phyloP scores from a whole-genome alignment of 2,113 vertebrate species.

The Sinocyclocheilus grahami region DNA sequence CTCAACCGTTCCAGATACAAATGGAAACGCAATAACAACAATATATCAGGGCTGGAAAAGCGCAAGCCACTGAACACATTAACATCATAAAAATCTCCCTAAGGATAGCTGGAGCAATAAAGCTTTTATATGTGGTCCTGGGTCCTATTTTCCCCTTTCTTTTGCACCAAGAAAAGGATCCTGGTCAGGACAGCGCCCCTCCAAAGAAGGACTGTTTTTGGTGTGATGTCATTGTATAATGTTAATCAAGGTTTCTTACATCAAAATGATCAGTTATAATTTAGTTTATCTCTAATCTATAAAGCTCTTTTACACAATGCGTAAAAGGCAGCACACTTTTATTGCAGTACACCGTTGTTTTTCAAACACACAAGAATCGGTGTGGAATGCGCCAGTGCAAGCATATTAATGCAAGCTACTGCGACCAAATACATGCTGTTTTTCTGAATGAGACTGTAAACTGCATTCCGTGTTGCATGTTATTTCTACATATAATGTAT shows the following conservation, averaged over 20 bases:
- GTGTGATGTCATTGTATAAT: background rate
- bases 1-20: constrained; percentile 48
- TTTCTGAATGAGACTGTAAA: background rate
- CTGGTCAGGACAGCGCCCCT: background rate
- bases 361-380: background rate
- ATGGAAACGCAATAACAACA: constrained; percentile 57
- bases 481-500: background rate
- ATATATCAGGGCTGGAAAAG: constrained; percentile 39
- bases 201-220: background rate
- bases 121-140: constrained; percentile 14
- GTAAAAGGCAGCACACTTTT: background rate
- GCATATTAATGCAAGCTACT: background rate
- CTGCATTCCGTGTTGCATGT: background rate
- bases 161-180: background rate
- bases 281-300: background rate
- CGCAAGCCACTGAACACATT: constrained; percentile 32
- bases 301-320: background rate
- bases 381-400: background rate
- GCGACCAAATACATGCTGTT: background rate
- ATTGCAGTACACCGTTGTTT: background rate
- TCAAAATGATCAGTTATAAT: background rate
- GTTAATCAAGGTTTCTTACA: background rate
- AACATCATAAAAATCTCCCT: constrained; percentile 38
- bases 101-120: constrained; percentile 36
- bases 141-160: background rate